Base-by-base conservation (phyloP, 2,888 invertebrate species). In the Salticus scenicus region DNA sequence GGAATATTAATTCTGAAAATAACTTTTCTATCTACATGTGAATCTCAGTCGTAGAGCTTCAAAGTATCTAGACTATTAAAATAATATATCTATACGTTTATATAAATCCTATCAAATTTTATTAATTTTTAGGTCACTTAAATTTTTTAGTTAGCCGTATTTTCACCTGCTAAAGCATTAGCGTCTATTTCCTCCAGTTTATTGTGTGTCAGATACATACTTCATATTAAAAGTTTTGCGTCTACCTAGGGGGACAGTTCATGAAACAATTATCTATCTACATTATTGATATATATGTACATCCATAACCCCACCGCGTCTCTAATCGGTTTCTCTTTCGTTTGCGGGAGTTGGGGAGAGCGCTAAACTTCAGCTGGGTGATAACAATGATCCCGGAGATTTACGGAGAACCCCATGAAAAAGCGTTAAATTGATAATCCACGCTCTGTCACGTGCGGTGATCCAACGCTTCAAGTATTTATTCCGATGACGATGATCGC, bases 401-500 rank as follows among this genome's bases (percentile, higher is more conserved):
- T 57, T 57, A 24, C 20, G 57, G 4, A 57, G 57, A 57, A 24
- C 12, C 57, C 24, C 24, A n/a, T n/a, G n/a, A 2, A 47, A 14
- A 47, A 47, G 42, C 42, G 57, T 24, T 37, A 57, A 57, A 57
- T 57, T 57, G 57, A 57, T 57, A 57, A 57, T 57, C 57, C 57
- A n/a, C 57, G 57, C 24, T 57, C 57, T 57, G 57, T 57, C 57
- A 57, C 57, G 57, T 57, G 57, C 57, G 57, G 57, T 57, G 57
- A 57, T 57, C 57, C 57, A 24, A 24, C 57, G 24, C 12, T 57
- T 2, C 7, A 47, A 47, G 42, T 47, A 47, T 47, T 47, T 14
- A 47, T 47, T 47, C 42, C 42, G 10, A 17, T 12, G 42, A 47
- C 42, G 42, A 47, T 5, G 42, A 10, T 7, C 2, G 42, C 10